Evolutionary conservation across 2,797 vertebrate genomes (phyloP).

Genomic region (Rhincodon typus): DNA sequence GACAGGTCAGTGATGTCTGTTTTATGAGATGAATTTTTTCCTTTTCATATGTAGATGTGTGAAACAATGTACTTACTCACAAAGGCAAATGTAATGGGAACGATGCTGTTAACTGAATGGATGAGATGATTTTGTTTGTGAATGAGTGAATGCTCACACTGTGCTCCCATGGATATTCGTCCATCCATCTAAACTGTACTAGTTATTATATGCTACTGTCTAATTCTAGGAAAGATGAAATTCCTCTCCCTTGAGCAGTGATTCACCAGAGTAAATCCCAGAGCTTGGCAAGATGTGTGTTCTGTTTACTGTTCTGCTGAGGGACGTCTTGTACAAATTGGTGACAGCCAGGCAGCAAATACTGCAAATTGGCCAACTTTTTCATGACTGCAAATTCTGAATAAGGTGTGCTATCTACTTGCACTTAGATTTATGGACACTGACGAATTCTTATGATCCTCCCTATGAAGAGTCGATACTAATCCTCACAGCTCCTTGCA

Average conservation of each 20-base stretch:
- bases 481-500: background rate
- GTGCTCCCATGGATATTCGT: background rate
- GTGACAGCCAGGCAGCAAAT: background rate
- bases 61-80: background rate
- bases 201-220: background rate
- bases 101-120: background rate
- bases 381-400: background rate
- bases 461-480: background rate
- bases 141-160: background rate
- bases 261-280: background rate
- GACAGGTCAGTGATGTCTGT: background rate
- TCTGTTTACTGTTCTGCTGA: background rate
- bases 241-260: background rate
- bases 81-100: background rate
- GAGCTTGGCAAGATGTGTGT: background rate
- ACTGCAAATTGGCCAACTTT: background rate
- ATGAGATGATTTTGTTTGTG: background rate
- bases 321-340: background rate
- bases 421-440: background rate
- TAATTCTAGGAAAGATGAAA: background rate
- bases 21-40: background rate
- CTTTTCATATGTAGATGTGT: background rate
- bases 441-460: background rate
- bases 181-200: background rate
- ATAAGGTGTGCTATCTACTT: background rate